Base-by-base conservation (phyloP, 2,888 invertebrate species). In the Drosophila kanekoi region DNA sequence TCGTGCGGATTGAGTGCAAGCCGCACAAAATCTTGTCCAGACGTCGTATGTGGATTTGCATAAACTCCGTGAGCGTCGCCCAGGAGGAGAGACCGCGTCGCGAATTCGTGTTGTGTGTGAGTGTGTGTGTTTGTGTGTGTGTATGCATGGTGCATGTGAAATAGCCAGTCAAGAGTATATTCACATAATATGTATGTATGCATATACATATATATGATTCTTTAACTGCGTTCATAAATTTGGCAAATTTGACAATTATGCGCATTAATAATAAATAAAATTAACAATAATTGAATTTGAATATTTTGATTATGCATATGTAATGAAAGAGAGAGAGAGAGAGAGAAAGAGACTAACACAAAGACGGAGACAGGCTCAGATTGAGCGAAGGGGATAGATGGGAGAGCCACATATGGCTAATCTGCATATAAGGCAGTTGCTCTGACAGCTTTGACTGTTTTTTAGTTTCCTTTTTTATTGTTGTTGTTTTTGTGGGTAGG, bases 211-310 rank as follows among this genome's bases (percentile, higher is more conserved):
- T 56, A 37, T 65, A 11, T 44, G 57, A 53, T 54, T 44, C 45
- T 59, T 70, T 72, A 72, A 76, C 72, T 68, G 74, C 75, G 72
- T 82, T 79, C 88, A 90, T 90, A 91, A 90, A 91, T 90, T 91
- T 89, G 89, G 62, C 90, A 90, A 91, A 91, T 91, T 91, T 91
- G 91, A 91, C 91, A 91, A 91, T 91, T 91, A 91, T 91, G 91
- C 91, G 90, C 90, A 87, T 91, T 91, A 91, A 91, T 91, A 91
- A 91, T 91, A 90, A 89, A 90, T 90, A 89, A 90, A 91, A 91
- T 91, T 90, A 91, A 91, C 91, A 91, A 91, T 90, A 90, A 91
- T 91, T 91, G 87, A 81, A 89, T 88, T 90, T 90, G 89, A 86
- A 90, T 89, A 76, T 77, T 81, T 87, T 76, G 76, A 68, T 69